phyloP scores from a whole-genome alignment of 2,113 vertebrate genomes.

The Phaetusa simplex region DNA sequence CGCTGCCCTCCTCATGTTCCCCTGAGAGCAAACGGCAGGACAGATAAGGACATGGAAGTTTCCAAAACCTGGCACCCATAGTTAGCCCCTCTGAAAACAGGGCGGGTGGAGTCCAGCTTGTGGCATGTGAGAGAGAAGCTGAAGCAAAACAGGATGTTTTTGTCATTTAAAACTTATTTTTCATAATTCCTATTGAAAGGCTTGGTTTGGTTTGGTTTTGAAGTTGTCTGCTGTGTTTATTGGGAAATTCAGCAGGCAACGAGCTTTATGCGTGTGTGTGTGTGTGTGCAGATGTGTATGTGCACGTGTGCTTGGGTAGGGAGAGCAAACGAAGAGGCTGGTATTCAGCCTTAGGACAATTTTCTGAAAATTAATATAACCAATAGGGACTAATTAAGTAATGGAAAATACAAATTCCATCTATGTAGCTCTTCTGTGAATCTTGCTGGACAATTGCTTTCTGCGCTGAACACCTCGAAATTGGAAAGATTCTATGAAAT shows the following conservation, averaged over 20 bases:
- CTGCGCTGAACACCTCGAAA: not conserved
- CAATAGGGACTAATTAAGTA: not conserved
- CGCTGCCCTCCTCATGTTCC: not conserved
- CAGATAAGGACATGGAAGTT: slow-evolving; percentile 14
- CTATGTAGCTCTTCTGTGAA: not conserved
- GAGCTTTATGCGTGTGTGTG: not conserved
- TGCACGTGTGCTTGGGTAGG: fast-evolving
- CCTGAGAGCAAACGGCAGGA: not conserved
- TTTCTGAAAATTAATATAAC: not conserved
- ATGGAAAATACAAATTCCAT: not conserved
- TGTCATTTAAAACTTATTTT: slow-evolving; percentile 23
- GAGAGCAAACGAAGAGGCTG: not conserved
- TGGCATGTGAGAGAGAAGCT: not conserved
- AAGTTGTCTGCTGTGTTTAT: not conserved
- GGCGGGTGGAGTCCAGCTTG: slow-evolving; percentile 1
- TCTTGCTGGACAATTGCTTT: not conserved
- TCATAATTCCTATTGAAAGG: slow-evolving; percentile 1
- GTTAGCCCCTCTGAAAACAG: slow-evolving; percentile 30
- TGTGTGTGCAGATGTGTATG: not conserved
- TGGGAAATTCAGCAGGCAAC: not conserved
- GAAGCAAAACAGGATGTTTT: slow-evolving; percentile 63
- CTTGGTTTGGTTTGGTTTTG: not conserved
- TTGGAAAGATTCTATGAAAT: not conserved
- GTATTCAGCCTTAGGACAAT: not conserved
- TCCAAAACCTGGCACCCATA: not conserved